Evolutionary conservation across 2,113 vertebrate genomes (phyloP).

Genomic region (Plectropomus leopardus): DNA sequence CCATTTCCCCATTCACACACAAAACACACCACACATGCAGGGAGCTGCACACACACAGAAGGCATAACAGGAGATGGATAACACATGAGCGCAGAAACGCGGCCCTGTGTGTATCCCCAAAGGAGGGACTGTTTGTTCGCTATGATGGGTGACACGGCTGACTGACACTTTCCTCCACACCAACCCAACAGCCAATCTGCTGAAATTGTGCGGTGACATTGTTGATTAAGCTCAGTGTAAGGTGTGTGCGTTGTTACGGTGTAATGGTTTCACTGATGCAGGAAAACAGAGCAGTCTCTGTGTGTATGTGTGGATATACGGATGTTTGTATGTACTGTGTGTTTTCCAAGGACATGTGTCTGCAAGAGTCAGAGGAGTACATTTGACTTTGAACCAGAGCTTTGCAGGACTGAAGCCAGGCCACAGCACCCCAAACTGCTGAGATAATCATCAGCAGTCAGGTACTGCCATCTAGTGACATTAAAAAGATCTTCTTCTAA

Average conservation of each 20-base stretch:
- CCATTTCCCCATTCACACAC: conserved; percentile 44
- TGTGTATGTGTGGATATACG: not conserved
- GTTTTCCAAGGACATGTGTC: conserved; percentile 22
- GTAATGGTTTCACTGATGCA: conserved; percentile 46
- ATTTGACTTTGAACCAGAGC: conserved; percentile 55
- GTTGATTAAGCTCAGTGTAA: conserved; percentile 67
- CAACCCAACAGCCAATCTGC: conserved; percentile 60
- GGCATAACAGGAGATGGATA: conserved; percentile 61
- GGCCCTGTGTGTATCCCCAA: conserved; percentile 47
- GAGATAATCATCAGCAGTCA: conserved; percentile 53
- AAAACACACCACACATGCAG: conserved; percentile 40
- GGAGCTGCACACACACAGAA: conserved; percentile 16
- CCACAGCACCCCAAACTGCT: not conserved
- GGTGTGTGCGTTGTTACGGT: conserved; percentile 22
- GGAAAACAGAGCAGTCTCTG: conserved; percentile 19
- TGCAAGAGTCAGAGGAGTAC: conserved; percentile 22
- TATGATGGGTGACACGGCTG: conserved; percentile 74
- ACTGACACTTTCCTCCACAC: conserved; percentile 73
- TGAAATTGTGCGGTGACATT: conserved; percentile 68
- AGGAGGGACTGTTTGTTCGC: conserved; percentile 67
- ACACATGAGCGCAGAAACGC: conserved; percentile 42
- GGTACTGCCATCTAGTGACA: conserved; percentile 75
- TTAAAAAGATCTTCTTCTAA: not conserved
- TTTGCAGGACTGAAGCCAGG: conserved; percentile 26
- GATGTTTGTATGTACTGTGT: not conserved